These are phyloP conservation scores for Serilophus lunatus DNA, from an alignment of 2,113 vertebrate genomes.

Conservation along the genomic window DNA sequence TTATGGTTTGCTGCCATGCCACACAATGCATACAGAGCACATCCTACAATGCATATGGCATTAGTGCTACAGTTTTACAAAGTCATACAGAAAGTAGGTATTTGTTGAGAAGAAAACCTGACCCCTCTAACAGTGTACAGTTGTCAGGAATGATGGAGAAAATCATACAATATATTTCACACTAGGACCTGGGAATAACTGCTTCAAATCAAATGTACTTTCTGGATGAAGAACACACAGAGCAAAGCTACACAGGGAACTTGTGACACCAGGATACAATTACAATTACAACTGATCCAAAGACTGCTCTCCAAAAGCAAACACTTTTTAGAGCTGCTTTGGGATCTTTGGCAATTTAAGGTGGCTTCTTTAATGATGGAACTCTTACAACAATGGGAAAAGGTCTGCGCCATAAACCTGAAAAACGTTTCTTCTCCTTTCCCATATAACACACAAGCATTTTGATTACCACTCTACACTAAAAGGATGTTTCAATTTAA, in stretches of 20 bases:
- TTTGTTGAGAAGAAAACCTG: background rate
- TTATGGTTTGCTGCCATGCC: background rate
- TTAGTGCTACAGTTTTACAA: background rate
- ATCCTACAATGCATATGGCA: background rate
- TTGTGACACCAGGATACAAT: background rate
- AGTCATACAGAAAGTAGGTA: background rate
- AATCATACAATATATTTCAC: background rate
- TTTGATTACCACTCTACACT: conserved; percentile 31
- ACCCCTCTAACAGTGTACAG: background rate
- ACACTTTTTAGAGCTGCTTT: background rate
- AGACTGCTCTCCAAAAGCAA: background rate
- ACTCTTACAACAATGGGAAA: conserved; percentile 5
- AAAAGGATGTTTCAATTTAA: conserved; percentile 47
- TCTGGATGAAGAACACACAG: background rate
- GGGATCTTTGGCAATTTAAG: background rate
- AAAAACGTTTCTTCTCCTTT: conserved; percentile 7
- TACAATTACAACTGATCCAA: background rate
- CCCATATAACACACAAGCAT: background rate
- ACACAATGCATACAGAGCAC: background rate
- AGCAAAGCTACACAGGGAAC: background rate
- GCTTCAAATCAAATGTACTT: background rate
- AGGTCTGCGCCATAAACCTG: conserved; percentile 19
- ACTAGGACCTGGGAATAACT: background rate
- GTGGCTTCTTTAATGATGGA: background rate
- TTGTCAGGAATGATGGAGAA: background rate